Percentiles rank a stretch among this genome's conserved stretches.
These are phyloP conservation scores for Hystrix cristata DNA, from an alignment of 2,113 vertebrate species.

Conservation along the genomic window DNA sequence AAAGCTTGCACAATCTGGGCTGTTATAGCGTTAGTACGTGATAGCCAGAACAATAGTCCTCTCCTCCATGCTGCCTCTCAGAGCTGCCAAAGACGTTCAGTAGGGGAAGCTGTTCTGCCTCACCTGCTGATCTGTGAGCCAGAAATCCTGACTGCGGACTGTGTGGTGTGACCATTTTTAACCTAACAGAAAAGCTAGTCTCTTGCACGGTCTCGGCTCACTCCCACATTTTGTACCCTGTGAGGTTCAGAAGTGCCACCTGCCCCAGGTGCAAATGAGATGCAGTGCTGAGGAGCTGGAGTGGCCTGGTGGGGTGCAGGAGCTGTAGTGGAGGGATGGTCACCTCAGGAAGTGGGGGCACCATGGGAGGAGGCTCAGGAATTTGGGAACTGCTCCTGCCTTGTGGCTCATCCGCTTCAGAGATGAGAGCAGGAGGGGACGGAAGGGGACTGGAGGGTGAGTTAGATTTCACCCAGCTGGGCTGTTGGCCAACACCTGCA, in stretches of 20 bases:
- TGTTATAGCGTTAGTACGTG: background rate
- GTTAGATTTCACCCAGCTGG: background rate
- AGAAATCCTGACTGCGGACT: background rate
- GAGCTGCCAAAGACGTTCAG: background rate
- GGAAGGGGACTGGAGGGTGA: background rate
- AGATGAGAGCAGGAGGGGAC: background rate
- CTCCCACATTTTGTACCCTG: background rate
- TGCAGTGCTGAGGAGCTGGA: rapidly evolving
- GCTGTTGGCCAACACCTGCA: background rate
- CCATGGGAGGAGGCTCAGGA: background rate
- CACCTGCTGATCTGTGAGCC: background rate
- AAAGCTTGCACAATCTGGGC: background rate
- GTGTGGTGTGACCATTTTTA: background rate
- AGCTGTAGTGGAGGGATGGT: background rate
- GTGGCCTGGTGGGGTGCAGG: rapidly evolving
- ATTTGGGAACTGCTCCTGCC: background rate
- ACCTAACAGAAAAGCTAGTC: background rate
- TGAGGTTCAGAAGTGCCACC: background rate
- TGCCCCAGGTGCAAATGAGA: background rate
- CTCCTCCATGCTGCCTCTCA: background rate
- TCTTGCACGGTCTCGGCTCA: background rate
- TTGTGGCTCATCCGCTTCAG: background rate
- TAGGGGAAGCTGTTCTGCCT: background rate
- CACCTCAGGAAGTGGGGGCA: background rate
- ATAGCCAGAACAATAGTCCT: background rate